Evolutionary conservation across 2,888 invertebrate species (phyloP).

Genomic region (Agriopis leucophaearia): DNA sequence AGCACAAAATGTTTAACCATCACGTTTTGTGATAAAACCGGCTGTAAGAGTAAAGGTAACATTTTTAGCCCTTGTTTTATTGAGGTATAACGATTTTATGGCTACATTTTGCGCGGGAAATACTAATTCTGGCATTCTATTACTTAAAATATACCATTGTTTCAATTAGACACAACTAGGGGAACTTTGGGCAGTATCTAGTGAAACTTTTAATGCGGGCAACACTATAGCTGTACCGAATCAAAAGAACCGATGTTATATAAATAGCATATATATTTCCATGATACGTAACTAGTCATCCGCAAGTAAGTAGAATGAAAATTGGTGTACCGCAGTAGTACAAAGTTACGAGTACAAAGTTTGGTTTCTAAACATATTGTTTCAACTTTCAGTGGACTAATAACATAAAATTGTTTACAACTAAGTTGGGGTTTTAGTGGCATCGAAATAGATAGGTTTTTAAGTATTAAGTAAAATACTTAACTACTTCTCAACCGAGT

Average conservation of each 20-base stretch:
- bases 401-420: slow-evolving; percentile 12
- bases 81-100: slow-evolving; percentile 44
- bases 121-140: slow-evolving; percentile 38
- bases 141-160: slow-evolving; percentile 42
- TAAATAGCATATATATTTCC: slow-evolving; percentile 13
- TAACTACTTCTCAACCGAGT: no score
- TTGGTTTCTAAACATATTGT: slow-evolving; percentile 6
- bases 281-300: slow-evolving; percentile 1
- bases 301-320: slow-evolving; percentile 18
- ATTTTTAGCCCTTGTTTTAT: slow-evolving; percentile 41
- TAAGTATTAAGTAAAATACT: no score
- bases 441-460: background rate
- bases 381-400: slow-evolving; percentile 1
- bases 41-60: slow-evolving; percentile 40
- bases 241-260: slow-evolving; percentile 16
- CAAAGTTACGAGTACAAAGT: slow-evolving; percentile 3
- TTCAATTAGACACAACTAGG: slow-evolving; percentile 43
- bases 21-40: slow-evolving; percentile 40
- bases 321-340: slow-evolving; percentile 19
- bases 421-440: background rate
- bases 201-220: slow-evolving; percentile 54
- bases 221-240: slow-evolving; percentile 18
- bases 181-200: slow-evolving; percentile 41
- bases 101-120: slow-evolving; percentile 38
- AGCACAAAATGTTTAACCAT: slow-evolving; percentile 37